Evolutionary conservation across 2,797 vertebrate genomes (phyloP).

Genomic region (Gymnothorax reevesii): DNA sequence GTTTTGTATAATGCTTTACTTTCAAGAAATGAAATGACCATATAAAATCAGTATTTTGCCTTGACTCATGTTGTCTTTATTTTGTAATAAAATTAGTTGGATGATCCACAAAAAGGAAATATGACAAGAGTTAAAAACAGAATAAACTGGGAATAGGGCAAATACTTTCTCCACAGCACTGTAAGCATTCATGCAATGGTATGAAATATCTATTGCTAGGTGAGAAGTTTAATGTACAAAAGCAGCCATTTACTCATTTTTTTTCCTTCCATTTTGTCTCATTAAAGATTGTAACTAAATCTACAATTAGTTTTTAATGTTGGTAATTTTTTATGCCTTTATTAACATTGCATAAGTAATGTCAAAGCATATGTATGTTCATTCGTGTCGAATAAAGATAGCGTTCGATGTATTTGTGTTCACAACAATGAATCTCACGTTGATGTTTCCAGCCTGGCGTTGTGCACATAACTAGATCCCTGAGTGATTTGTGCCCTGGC

Average conservation of each 20-base stretch:
- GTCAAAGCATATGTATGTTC: neutral
- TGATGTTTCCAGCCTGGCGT: neutral
- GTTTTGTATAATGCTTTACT: too few relatives aligned
- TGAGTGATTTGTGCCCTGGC: neutral
- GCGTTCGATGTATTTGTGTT: neutral
- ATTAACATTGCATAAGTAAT: neutral
- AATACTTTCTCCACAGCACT: neutral
- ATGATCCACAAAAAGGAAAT: too few relatives aligned
- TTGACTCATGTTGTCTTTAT: too few relatives aligned
- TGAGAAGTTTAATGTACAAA: neutral
- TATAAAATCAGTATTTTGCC: too few relatives aligned
- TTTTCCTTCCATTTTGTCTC: neutral
- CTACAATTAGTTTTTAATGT: neutral
- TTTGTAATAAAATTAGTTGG: too few relatives aligned
- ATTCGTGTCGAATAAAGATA: neutral
- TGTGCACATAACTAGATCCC: neutral
- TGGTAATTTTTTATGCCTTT: neutral
- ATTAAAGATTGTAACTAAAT: neutral
- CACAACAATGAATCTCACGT: neutral
- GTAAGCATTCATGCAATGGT: neutral
- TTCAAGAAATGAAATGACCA: too few relatives aligned
- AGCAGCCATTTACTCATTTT: neutral
- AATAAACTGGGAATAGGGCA: too few relatives aligned
- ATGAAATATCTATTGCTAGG: neutral
- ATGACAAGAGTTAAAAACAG: too few relatives aligned